These are phyloP conservation scores for Agelaius tricolor DNA, from an alignment of 2,113 vertebrate species.

Conservation along the genomic window DNA sequence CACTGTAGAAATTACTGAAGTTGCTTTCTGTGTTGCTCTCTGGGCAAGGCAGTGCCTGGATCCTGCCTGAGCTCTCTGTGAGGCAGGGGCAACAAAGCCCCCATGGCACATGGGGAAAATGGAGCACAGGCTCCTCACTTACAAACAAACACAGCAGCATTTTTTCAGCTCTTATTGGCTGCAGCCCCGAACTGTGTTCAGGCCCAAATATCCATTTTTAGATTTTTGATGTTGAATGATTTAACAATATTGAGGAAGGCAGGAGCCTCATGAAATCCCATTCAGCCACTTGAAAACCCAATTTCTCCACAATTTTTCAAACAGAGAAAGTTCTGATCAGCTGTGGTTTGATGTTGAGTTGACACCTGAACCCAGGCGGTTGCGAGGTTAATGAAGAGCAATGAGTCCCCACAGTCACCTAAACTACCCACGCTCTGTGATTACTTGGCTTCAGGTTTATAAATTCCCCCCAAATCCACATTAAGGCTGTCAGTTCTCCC, in stretches of 20 bases:
- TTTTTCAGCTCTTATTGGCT: neutral
- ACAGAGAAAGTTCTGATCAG: neutral
- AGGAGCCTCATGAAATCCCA: neutral
- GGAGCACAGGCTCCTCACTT: neutral
- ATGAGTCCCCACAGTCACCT: neutral
- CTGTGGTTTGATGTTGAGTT: neutral
- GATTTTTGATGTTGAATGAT: neutral
- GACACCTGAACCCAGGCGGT: neutral
- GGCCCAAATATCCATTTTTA: neutral
- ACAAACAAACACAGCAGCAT: neutral
- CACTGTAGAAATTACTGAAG: neutral
- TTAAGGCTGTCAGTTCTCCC: neutral
- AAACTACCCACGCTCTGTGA: neutral
- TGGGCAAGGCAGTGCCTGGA: neutral
- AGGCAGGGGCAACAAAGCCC: neutral
- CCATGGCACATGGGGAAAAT: rapidly evolving
- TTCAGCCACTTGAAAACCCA: neutral
- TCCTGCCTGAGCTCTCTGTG: neutral
- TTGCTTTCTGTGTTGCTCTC: neutral
- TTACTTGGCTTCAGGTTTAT: neutral
- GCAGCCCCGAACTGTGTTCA: neutral
- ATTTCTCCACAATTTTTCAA: constrained; percentile 16
- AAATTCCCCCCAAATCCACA: neutral
- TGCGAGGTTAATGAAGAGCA: constrained; percentile 12
- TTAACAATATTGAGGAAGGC: neutral